Evolutionary conservation across 2,888 invertebrate genomes (phyloP).

Genomic region (Pandemis cinnamomeana): DNA sequence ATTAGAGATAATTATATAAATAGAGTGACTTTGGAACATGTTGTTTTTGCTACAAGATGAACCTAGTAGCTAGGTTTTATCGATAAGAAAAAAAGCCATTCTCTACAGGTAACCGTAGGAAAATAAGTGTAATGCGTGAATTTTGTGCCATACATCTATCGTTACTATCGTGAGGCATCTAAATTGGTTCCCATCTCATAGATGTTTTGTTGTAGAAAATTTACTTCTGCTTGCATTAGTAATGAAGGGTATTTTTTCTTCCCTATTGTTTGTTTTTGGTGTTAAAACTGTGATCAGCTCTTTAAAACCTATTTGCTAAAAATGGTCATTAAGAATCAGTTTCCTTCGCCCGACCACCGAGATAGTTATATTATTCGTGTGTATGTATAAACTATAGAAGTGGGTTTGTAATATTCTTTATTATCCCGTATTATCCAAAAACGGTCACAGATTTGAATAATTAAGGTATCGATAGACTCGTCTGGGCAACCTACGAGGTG

Average conservation of each 20-base stretch:
- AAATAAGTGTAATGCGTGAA: background rate
- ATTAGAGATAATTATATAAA: slow-evolving; percentile 18
- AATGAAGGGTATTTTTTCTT: background rate
- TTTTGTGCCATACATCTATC: background rate
- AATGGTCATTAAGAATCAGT: no score
- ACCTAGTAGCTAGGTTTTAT: background rate
- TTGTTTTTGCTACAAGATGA: background rate
- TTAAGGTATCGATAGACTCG: no score
- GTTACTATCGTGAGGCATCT: background rate
- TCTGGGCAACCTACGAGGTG: no score
- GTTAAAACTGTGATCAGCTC: no score
- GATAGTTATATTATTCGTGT: no score
- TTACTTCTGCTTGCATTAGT: background rate
- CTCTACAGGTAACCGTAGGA: background rate
- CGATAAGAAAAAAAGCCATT: background rate
- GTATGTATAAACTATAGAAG: no score
- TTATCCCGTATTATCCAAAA: no score
- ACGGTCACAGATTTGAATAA: no score
- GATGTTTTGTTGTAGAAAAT: background rate
- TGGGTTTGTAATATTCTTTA: no score
- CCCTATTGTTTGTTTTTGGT: no score
- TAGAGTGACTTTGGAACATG: slow-evolving; percentile 8
- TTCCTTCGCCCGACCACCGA: no score
- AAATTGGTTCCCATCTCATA: background rate
- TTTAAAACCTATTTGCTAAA: no score